Base-by-base conservation (phyloP, 2,888 invertebrate genomes). In the Mythimna ferrago region DNA sequence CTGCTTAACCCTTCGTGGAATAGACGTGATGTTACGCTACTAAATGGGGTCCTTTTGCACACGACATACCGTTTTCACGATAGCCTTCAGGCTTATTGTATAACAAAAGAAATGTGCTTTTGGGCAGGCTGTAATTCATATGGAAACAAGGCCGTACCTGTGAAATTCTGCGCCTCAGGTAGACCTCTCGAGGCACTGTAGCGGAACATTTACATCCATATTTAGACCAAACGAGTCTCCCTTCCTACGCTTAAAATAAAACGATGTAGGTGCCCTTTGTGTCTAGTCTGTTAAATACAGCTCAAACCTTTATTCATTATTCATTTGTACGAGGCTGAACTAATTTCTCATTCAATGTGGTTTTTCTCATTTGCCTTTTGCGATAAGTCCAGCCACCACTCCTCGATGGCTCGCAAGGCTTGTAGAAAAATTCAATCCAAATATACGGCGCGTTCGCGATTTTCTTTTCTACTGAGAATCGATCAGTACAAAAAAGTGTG, bases 221-320 rank as follows among this genome's bases (percentile, higher is more conserved):
- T 71, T 78, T 78, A 82, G 78, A 71, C 58, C 58, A 77, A 81
- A 68, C 69, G 53, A 38, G 56, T 68, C 60, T 7, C 81, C 78
- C 77, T 60, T 57, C 61, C 61, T 81, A 81, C 76, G 76, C 81
- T 81, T 32, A 54, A 81, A 77, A 81, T 81, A 77, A 74, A 76
- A 62, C 57, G 32, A 58, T 48, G 54, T 21, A 54, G 76, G 32
- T 26, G 53, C 26, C 51, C 57, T 76, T 73, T 65, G 65, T 57
- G 32, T 41, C 58, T 80, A 73, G 62, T 38, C 53, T 48, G 53
- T 63, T 51, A 51, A 60, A 38, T 44, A 56, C 41, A 78, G 57
- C 16, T 60, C 26, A 64, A 41, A 35, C 21, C 35, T 53, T 16
- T 48, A 48, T 48, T 16, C 48, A 48, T 48, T 48, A 48, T 48